Conservation (phyloP, 2,797 vertebrate genomes). For the Serranus cabrilla region DNA sequence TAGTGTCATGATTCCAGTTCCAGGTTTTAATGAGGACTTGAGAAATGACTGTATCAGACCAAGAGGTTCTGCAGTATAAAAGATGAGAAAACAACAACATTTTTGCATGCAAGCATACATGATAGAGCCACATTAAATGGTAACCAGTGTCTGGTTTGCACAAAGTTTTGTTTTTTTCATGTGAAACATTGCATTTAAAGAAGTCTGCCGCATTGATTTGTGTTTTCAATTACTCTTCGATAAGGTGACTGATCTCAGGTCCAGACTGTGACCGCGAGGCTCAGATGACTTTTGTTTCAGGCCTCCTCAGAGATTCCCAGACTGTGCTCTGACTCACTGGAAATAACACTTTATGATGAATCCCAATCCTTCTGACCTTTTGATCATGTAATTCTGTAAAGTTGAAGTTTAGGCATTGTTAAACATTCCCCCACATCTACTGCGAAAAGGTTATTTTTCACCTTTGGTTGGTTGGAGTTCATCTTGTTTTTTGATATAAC, state of each 20-base stretch:
- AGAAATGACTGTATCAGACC: too few species aligned
- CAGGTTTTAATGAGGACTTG: too few species aligned
- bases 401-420: background rate
- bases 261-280: background rate
- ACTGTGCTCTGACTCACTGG: constrained; percentile 24
- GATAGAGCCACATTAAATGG: too few species aligned
- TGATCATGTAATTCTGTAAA: constrained; percentile 35
- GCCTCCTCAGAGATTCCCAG: background rate
- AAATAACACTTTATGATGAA: constrained; percentile 21
- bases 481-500: background rate
- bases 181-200: background rate
- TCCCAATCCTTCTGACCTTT: constrained; percentile 29
- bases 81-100: too few species aligned
- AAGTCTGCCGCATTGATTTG: background rate
- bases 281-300: constrained; percentile 4
- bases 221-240: background rate
- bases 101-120: too few species aligned
- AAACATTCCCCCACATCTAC: background rate
- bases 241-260: background rate
- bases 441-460: background rate
- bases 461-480: background rate
- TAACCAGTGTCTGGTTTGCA: too few species aligned
- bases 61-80: too few species aligned
- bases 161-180: too few species aligned
- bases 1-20: too few species aligned